Evolutionary conservation across 2,888 invertebrate genomes (phyloP).

Genomic region (Neelides folsomi): DNA sequence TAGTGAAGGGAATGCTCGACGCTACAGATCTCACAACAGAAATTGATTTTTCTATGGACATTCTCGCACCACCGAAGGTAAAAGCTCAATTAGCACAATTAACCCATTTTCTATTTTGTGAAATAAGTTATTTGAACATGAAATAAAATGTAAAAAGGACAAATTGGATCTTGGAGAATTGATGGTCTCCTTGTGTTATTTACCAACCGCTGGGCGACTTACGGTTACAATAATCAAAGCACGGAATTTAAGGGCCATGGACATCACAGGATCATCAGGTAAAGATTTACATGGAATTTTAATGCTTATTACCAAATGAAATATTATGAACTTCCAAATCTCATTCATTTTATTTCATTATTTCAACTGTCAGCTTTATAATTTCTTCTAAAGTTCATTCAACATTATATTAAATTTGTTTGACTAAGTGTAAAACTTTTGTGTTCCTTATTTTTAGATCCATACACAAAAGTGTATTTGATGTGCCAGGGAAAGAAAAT

Average conservation of each 20-base stretch:
- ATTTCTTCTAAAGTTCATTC: too few relatives aligned
- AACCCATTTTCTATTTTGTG: too few relatives aligned
- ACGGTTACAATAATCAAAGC: conserved; percentile 85
- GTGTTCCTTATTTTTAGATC: conserved; percentile 49
- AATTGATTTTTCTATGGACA: conserved; percentile 72
- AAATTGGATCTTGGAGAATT: conserved; percentile 80
- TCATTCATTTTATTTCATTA: too few relatives aligned
- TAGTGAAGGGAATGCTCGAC: conserved; percentile 62
- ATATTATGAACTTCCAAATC: too few relatives aligned
- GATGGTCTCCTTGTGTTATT: conserved; percentile 79
- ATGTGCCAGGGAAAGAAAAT: conserved; percentile 76
- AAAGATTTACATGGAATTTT: too few relatives aligned
- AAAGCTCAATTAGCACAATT: too few relatives aligned
- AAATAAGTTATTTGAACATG: too few relatives aligned
- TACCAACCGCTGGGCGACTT: conserved; percentile 78
- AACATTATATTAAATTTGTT: too few relatives aligned
- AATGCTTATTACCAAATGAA: too few relatives aligned
- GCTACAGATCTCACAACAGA: conserved; percentile 64
- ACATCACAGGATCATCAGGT: conserved; percentile 86
- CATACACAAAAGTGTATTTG: conserved; percentile 83
- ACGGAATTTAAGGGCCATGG: conserved; percentile 80
- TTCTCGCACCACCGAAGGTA: conserved; percentile 64
- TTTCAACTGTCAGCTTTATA: too few relatives aligned
- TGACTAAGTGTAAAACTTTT: too few relatives aligned
- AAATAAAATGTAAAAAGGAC: too few relatives aligned